Evolutionary conservation across 2,113 vertebrate species (phyloP).

Genomic region (Tenebrosternarchus preto): DNA sequence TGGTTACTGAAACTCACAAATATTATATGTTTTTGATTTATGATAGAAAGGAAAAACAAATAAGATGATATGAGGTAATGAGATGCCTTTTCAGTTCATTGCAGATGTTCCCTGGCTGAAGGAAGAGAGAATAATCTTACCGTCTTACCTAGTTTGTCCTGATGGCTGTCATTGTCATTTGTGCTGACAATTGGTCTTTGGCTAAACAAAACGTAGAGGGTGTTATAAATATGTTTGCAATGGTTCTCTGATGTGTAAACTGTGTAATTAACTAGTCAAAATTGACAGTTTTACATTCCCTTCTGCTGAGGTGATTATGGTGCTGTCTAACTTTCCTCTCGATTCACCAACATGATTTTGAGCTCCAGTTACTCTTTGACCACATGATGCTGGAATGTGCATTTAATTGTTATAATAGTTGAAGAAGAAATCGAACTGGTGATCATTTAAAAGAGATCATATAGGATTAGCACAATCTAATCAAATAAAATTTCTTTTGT

Average conservation of each 20-base stretch:
- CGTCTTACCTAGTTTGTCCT: constrained; percentile 51
- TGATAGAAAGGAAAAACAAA: background rate
- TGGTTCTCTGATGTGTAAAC: constrained; percentile 41
- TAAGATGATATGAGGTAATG: constrained; percentile 46
- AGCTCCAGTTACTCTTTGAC: background rate
- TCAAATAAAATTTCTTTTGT: too few species aligned
- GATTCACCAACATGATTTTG: background rate
- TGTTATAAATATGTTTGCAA: constrained; percentile 54
- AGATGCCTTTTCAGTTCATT: constrained; percentile 25
- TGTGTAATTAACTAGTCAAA: constrained; percentile 44
- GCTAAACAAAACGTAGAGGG: constrained; percentile 47
- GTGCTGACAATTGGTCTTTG: constrained; percentile 59
- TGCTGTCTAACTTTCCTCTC: background rate
- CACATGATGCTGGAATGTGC: background rate
- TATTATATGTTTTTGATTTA: background rate
- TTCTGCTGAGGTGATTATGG: constrained; percentile 48
- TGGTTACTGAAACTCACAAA: background rate
- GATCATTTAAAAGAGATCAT: too few species aligned
- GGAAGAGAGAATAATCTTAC: constrained; percentile 43
- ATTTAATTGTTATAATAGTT: too few species aligned
- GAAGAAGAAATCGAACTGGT: too few species aligned
- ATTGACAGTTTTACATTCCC: constrained; percentile 40
- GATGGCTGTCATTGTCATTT: background rate
- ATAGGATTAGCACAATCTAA: too few species aligned
- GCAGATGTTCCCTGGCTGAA: constrained; percentile 73